Conservation (phyloP, 2,888 invertebrate species). For the Drosophila tanythrix region DNA sequence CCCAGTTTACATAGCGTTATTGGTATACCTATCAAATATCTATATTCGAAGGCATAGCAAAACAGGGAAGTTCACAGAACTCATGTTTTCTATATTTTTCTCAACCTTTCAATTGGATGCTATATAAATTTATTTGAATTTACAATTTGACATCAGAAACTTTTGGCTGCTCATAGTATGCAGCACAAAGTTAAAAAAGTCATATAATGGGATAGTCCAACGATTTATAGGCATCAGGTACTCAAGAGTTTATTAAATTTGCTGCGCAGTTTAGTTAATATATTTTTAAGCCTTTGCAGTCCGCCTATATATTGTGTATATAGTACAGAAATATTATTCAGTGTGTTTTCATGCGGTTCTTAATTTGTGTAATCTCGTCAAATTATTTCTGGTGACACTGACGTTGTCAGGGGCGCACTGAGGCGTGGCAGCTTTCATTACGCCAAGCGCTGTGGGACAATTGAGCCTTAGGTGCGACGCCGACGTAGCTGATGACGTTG, state of each 20-base stretch:
- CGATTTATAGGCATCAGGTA: conserved; percentile 48
- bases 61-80: background rate
- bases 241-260: conserved; percentile 68
- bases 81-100: background rate
- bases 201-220: background rate
- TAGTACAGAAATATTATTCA: conserved; percentile 31
- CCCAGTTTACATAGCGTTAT: background rate
- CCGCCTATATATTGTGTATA: conserved; percentile 42
- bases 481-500: background rate
- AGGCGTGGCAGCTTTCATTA: conserved; percentile 48
- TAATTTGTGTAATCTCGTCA: conserved; percentile 74
- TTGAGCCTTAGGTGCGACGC: conserved; percentile 41
- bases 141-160: background rate
- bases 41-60: background rate
- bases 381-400: conserved; percentile 46
- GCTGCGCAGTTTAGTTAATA: conserved; percentile 56
- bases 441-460: conserved; percentile 47
- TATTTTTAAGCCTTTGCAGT: conserved; percentile 37
- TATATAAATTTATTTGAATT: background rate
- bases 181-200: conserved; percentile 17
- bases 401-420: conserved; percentile 51
- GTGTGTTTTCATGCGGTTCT: conserved; percentile 59
- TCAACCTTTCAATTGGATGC: background rate
- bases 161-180: conserved; percentile 30
- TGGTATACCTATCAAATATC: background rate